Conservation (phyloP, 1,140 invertebrate genomes). For the Monomorium pharaonis region DNA sequence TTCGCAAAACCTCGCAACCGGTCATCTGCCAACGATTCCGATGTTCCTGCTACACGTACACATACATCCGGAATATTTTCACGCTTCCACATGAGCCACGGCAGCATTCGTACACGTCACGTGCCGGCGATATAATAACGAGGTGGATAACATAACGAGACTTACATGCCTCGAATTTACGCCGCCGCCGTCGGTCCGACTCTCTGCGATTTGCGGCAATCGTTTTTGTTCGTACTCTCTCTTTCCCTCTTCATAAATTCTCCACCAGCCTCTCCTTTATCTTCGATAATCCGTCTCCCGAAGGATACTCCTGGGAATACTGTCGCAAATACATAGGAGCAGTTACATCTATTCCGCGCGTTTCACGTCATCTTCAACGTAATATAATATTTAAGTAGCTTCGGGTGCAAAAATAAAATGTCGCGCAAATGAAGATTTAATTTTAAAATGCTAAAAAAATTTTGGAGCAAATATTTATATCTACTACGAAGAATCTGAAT, state of each 20-base stretch:
- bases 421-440: neutral
- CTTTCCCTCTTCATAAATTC: conserved; percentile 32
- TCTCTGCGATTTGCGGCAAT: conserved; percentile 46
- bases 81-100: neutral
- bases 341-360: conserved; percentile 8
- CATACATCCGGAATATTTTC: neutral
- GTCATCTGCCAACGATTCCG: conserved; percentile 31
- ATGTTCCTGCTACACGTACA: conserved; percentile 22
- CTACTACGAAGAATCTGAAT: neutral
- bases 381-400: conserved; percentile 6
- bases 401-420: neutral
- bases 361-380: neutral
- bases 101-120: conserved; percentile 68
- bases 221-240: conserved; percentile 11
- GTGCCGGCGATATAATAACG: conserved; percentile 75
- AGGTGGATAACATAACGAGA: conserved; percentile 71
- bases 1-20: neutral
- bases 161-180: conserved; percentile 76
- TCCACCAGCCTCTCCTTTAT: conserved; percentile 36
- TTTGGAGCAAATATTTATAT: neutral
- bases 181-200: neutral
- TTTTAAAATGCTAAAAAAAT: neutral
- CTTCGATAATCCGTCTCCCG: conserved; percentile 52
- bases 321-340: conserved; percentile 7
- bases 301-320: conserved; percentile 46